These are phyloP conservation scores for Zosterops borbonicus DNA, from an alignment of 2,113 vertebrate species.

Conservation along the genomic window DNA sequence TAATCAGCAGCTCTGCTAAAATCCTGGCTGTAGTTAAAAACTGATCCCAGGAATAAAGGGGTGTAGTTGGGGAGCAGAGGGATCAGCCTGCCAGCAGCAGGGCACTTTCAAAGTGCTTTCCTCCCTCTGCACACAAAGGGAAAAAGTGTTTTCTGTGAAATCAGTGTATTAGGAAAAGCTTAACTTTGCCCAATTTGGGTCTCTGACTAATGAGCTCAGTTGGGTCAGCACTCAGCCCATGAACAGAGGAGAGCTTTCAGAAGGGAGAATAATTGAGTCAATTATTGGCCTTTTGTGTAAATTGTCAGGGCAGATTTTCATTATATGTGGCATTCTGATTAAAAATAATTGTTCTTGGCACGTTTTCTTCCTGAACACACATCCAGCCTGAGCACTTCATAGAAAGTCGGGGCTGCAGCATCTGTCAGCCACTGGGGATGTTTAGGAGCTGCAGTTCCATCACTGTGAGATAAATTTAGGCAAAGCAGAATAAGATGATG, in stretches of 20 bases:
- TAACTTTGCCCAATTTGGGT: constrained; percentile 2
- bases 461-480: neutral
- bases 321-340: constrained; percentile 48
- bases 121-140: neutral
- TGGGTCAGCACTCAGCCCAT: neutral
- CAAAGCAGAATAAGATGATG: neutral
- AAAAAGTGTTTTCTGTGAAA: constrained; percentile 4
- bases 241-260: constrained; percentile 15
- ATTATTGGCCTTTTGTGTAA: constrained; percentile 55
- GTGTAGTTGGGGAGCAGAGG: accelerated
- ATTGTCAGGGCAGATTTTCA: constrained; percentile 55
- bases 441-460: neutral
- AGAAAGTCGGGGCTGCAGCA: neutral
- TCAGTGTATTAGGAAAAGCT: neutral
- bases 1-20: neutral
- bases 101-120: neutral
- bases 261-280: constrained; percentile 54
- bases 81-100: neutral
- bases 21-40: neutral
- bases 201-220: neutral
- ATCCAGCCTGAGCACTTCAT: neutral
- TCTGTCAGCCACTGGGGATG: neutral
- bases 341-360: constrained; percentile 57
- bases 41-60: neutral
- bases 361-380: neutral